Base-by-base conservation (phyloP, 2,797 vertebrate genomes). In the Artibeus lituratus region DNA sequence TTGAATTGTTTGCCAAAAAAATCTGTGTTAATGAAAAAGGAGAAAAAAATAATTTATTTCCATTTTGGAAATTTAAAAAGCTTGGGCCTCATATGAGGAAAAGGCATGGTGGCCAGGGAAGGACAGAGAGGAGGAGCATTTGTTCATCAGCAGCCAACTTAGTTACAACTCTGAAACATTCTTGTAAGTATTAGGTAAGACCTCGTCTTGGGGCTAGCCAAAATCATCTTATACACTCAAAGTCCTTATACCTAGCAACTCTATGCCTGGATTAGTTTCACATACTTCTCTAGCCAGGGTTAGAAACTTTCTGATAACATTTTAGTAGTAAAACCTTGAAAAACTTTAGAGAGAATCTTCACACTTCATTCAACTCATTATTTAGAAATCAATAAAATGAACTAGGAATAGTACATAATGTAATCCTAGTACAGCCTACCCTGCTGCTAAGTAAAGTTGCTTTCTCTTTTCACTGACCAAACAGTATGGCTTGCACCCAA, bases 371-470 rank as follows among this genome's bases (percentile, higher is more conserved):
- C 69, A 76, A 78, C 69, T 92, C 83, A 94, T 94, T 89, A 90
- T 83, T 87, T 95, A 70, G 65, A 87, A 74, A 97, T 94, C 90
- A 94, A 95, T 94, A 97, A 78, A 96, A 44, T 96, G 42, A 90
- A 90, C 39, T 83, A 65, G 47, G 24, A 81, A 18, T 73, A 95
- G 18, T 51, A 94, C 62, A 93, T 73, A 92, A 96, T 88, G 82
- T 65, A 96, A 90, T 80, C 85, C 42, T 76, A 89, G 39, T 18
- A 76, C 55, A 78, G 22, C n/a, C 91, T 86, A 55, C 37, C 39
- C 49, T 49, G 29, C 76, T 96, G 77, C 74, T 94, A 96, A 94
- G 15, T 77, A 70, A 94, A 93, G 91, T 81, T 53, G 19, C 55
- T 51, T 92, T 95, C 70, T 90, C 83, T 89, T 96, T 70, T 94